phyloP scores from a whole-genome alignment of 2,888 invertebrate species.

The Hedychridium roseum region DNA sequence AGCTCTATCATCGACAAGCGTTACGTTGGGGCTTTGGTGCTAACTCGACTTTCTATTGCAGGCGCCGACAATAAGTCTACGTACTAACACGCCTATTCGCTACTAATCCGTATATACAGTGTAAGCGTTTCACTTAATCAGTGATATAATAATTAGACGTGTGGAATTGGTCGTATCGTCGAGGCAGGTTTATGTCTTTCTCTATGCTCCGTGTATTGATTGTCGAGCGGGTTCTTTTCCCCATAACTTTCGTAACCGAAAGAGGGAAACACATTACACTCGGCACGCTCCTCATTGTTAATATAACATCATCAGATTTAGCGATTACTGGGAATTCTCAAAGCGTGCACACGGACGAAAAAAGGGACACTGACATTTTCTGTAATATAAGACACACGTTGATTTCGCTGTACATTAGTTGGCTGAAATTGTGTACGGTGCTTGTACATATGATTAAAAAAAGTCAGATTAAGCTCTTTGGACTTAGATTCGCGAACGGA shows the following conservation, averaged over 20 bases:
- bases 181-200: too few relatives aligned
- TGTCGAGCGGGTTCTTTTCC: too few relatives aligned
- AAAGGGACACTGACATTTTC: background rate
- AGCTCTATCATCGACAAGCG: too few relatives aligned
- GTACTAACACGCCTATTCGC: constrained; percentile 61
- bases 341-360: too few relatives aligned
- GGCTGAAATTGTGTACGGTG: constrained; percentile 28
- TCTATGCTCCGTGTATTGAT: too few relatives aligned
- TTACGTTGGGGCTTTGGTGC: constrained; percentile 49
- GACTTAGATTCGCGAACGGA: too few relatives aligned
- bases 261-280: too few relatives aligned
- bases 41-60: constrained; percentile 63
- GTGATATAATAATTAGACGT: constrained; percentile 37
- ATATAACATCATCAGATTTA: too few relatives aligned
- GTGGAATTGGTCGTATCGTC: constrained; percentile 27
- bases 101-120: constrained; percentile 51
- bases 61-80: constrained; percentile 65
- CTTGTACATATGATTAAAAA: constrained; percentile 28
- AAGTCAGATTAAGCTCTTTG: too few relatives aligned
- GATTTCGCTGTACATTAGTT: constrained; percentile 36
- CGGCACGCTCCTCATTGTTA: too few relatives aligned
- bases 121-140: constrained; percentile 54
- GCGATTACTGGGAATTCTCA: too few relatives aligned
- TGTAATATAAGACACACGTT: background rate
- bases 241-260: too few relatives aligned